These are phyloP conservation scores for Dryococelus australis DNA, from an alignment of 2,888 invertebrate species.

Conservation along the genomic window DNA sequence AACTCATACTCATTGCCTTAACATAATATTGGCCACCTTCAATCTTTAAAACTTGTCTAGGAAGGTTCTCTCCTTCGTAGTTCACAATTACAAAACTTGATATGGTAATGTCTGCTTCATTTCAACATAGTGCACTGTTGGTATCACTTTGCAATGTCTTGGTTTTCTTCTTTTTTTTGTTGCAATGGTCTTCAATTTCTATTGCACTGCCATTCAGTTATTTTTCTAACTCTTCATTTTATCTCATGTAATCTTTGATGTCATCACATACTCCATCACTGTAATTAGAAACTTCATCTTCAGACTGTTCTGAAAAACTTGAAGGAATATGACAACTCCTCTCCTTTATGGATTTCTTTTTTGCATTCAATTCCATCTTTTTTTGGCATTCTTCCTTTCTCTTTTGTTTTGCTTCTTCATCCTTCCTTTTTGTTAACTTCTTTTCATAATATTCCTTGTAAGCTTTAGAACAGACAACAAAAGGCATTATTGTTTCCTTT, in stretches of 20 bases:
- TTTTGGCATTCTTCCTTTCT: neutral
- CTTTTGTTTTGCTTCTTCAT: neutral
- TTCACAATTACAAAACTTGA: conserved; percentile 21
- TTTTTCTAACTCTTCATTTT: neutral
- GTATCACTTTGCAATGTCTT: neutral
- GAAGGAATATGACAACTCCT: neutral
- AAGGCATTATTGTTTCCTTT: neutral
- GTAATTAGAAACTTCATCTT: neutral
- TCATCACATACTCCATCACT: neutral
- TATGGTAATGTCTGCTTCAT: neutral
- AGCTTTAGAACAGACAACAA: neutral
- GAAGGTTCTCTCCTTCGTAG: neutral
- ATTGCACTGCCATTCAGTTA: neutral
- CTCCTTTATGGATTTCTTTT: neutral
- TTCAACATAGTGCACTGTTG: neutral
- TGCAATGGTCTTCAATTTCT: neutral
- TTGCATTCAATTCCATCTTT: neutral
- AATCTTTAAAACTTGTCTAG: conserved; percentile 4
- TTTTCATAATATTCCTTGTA: neutral
- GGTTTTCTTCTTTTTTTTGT: neutral
- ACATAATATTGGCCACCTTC: conserved; percentile 22
- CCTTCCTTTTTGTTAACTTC: neutral
- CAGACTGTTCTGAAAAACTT: neutral
- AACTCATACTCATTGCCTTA: neutral
- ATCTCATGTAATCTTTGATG: neutral